These are phyloP conservation scores for Drosophila albomicans DNA, from an alignment of 1,140 invertebrate species.

Conservation along the genomic window DNA sequence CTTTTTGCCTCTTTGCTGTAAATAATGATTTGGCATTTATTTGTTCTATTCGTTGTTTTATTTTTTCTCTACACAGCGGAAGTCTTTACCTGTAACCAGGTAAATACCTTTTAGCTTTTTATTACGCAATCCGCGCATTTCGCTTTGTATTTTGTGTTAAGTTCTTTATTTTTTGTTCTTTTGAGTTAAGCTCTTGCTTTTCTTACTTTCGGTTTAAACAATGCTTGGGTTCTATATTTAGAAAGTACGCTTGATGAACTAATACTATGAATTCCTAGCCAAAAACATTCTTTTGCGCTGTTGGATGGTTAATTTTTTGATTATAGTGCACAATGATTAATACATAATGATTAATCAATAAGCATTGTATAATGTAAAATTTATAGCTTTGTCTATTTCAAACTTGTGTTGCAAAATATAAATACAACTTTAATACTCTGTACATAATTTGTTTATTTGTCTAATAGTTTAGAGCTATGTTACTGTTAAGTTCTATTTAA, in stretches of 20 bases:
- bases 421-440: too few species aligned
- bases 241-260: slow-evolving; percentile 5
- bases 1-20: slow-evolving; percentile 22
- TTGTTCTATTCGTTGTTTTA: slow-evolving; percentile 40
- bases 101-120: slow-evolving; percentile 20
- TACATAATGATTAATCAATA: neutral
- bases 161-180: neutral
- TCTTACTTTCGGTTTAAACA: slow-evolving; percentile 11
- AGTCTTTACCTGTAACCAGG: slow-evolving; percentile 21
- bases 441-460: too few species aligned
- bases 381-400: too few species aligned
- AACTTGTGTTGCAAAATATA: too few species aligned
- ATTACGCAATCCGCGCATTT: slow-evolving; percentile 26
- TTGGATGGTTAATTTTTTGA: neutral
- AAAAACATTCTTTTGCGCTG: neutral
- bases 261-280: neutral
- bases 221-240: slow-evolving; percentile 1
- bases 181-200: slow-evolving; percentile 2
- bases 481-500: neutral
- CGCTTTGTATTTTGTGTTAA: slow-evolving; percentile 1
- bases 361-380: neutral
- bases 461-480: too few species aligned
- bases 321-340: neutral
- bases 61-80: slow-evolving; percentile 2
- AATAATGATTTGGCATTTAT: slow-evolving; percentile 58